Evolutionary conservation across 1,140 invertebrate species (phyloP), one percentile per base, ranked within the genome.

Genomic region (Panagrolaimus sp.): DNA sequence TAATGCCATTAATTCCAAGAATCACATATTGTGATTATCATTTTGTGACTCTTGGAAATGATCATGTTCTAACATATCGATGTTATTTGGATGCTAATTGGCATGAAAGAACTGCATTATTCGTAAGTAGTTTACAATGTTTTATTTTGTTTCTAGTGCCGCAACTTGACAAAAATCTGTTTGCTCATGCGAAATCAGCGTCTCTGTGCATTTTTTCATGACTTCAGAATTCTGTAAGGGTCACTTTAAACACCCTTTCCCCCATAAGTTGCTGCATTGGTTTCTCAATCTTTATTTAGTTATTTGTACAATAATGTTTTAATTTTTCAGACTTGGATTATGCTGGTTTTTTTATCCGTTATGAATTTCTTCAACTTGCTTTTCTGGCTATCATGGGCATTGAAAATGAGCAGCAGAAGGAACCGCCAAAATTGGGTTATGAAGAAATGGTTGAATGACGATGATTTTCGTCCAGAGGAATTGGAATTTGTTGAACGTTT

Each of bases 41-140:
- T 7, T 38, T 38, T 7, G 32, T 38, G 7, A 63, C 71, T 46
- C 43, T 72, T 45, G 71, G 71, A 32, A 72, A 72, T 58, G 63
- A 46, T 38, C 71, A 72, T 63, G 66, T 65, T 47, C 67, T 72
- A 17, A 72, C 71, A 28, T 72, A 72, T 65, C 69, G 71, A 38
- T 38, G 32, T 7, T 38, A 38, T 38, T 38, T 38, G 32, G 32
- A 38, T 38, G 32, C 32, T 4, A 38, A 38, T 38, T 38, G 32
- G 32, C 32, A 38, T 38, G 32, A 38, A 38, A 38, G 32, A 38
- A 38, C 10, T 72, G 71, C 63, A 21, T 8, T 69, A 7, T 69
- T 32, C 15, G 63, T 32, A n/a, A 14, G 32, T 46, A 14, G 64
- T n/a, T n/a, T 9, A 65, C 15, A 44, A 26, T 48, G 15, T n/a